phyloP scores from a whole-genome alignment of 2,797 vertebrate genomes.

The Lindbergichthys nudifrons region DNA sequence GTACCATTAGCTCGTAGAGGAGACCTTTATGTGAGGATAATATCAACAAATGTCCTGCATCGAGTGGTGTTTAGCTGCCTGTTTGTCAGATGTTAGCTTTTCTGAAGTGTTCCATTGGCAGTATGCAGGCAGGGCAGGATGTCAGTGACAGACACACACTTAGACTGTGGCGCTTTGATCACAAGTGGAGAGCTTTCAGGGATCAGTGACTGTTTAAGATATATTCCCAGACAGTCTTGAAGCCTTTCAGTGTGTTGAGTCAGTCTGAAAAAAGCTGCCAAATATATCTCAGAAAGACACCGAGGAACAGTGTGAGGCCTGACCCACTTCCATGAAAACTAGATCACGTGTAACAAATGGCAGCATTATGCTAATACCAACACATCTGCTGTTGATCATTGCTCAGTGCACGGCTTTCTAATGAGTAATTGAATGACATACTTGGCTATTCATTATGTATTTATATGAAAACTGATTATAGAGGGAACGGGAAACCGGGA shows the following conservation, averaged over 20 bases:
- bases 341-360: not conserved
- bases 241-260: conserved; percentile 48
- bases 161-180: conserved; percentile 46
- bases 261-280: conserved; percentile 58
- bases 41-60: conserved; percentile 11
- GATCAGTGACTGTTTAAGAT: conserved; percentile 50
- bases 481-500: too few relatives aligned
- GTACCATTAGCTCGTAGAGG: too few relatives aligned
- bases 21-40: conserved; percentile 10
- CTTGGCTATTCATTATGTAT: not conserved
- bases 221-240: conserved; percentile 53
- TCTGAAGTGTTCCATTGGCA: conserved; percentile 38
- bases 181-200: conserved; percentile 50
- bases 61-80: not conserved
- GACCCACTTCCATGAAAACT: conserved; percentile 57
- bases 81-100: conserved; percentile 24
- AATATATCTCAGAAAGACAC: conserved; percentile 50
- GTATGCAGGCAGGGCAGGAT: conserved; percentile 21
- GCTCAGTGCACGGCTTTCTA: not conserved
- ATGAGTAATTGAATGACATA: conserved; percentile 14
- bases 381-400: conserved; percentile 11
- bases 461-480: too few relatives aligned
- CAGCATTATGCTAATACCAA: conserved; percentile 18
- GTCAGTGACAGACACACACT: conserved; percentile 33
- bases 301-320: conserved; percentile 40